A percentile compares a stretch with the other conserved stretches of the same genome.
phyloP scores from a whole-genome alignment of 2,888 invertebrate genomes.

The Cantharis lateralis region DNA sequence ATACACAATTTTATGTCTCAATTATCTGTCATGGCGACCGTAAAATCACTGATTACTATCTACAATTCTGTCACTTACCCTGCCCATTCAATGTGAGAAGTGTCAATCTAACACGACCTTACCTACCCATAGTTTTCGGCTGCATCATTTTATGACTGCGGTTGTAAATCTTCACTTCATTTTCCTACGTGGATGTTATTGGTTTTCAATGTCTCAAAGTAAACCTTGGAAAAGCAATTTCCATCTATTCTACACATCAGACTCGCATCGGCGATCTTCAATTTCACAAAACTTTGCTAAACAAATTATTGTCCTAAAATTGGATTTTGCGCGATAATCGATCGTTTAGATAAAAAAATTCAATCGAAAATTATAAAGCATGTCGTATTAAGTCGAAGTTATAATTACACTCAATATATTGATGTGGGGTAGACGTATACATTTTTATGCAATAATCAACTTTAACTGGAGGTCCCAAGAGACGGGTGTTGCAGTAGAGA shows the following conservation, averaged over 20 bases:
- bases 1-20: conserved; percentile 49
- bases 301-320: background rate
- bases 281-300: background rate
- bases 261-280: background rate
- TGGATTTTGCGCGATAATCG: background rate
- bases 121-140: conserved; percentile 17
- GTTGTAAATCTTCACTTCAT: conserved; percentile 14
- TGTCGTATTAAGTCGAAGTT: conserved; percentile 13
- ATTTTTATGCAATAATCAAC: conserved; percentile 30
- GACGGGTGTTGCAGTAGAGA: conserved; percentile 30
- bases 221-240: background rate
- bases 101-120: conserved; percentile 16
- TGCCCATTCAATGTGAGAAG: conserved; percentile 28
- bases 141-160: conserved; percentile 16
- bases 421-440: background rate
- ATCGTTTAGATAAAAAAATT: background rate
- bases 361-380: conserved; percentile 11
- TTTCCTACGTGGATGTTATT: background rate
- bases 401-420: conserved; percentile 5
- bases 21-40: conserved; percentile 38
- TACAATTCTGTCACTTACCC: conserved; percentile 31
- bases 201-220: background rate
- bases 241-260: background rate
- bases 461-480: conserved; percentile 30
- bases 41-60: conserved; percentile 36